Evolutionary conservation across 1,140 invertebrate species (phyloP).

Genomic region (Gonioctena quinquepunctata): DNA sequence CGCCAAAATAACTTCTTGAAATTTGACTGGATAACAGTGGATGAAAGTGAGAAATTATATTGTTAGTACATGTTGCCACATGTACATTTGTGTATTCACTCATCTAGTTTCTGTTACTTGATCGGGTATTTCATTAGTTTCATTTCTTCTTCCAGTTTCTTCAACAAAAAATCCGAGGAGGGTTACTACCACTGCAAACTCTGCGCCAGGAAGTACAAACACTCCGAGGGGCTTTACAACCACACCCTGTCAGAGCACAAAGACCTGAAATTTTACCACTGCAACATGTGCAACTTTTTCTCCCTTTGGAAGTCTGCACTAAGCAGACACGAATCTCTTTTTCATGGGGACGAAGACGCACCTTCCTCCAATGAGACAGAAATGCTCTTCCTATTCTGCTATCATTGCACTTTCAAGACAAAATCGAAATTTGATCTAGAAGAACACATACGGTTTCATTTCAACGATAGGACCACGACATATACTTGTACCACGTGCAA

Average conservation of each 20-base stretch:
- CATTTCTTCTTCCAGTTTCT: neutral
- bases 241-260: neutral
- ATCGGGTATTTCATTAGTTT: too few species aligned
- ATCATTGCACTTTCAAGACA: neutral
- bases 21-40: too few species aligned
- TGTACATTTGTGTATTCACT: too few species aligned
- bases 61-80: too few species aligned
- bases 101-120: too few species aligned
- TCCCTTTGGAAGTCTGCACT: neutral
- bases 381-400: neutral
- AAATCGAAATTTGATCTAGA: neutral
- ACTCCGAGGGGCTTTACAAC: neutral
- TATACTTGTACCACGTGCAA: neutral
- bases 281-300: neutral
- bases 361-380: neutral
- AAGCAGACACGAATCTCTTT: neutral
- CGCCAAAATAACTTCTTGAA: too few species aligned
- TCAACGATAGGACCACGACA: neutral
- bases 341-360: neutral
- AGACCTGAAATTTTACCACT: neutral
- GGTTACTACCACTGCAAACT: neutral
- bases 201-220: neutral
- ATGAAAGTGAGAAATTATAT: too few species aligned
- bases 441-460: neutral
- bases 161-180: neutral